Evolutionary conservation across 1,140 invertebrate genomes (phyloP).

Genomic region (Chionoecetes opilio): DNA sequence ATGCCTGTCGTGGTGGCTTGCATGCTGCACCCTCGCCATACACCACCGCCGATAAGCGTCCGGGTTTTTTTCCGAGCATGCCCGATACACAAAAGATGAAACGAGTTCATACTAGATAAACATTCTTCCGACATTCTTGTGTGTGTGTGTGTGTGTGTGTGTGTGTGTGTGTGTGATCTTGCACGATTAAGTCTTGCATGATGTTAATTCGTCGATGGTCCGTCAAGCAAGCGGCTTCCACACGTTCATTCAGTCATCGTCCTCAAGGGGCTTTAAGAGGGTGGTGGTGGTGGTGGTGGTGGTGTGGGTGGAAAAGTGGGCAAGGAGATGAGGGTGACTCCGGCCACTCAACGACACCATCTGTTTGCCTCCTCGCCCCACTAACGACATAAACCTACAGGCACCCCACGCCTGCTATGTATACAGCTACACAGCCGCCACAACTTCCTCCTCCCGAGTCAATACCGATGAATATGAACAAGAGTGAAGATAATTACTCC

Average conservation of each 20-base stretch:
- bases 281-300: background rate
- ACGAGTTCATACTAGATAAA: background rate
- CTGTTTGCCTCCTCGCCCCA: background rate
- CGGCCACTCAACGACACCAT: background rate
- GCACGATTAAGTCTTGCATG: background rate
- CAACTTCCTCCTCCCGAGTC: background rate
- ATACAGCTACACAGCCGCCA: background rate
- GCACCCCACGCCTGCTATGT: background rate
- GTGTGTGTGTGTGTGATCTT: constrained; percentile 27
- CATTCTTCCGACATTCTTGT: constrained; percentile 13
- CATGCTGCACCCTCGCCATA: background rate
- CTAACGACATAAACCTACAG: background rate
- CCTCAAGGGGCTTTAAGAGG: constrained; percentile 22
- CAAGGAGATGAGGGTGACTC: background rate
- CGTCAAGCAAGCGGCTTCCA: background rate
- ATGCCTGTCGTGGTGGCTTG: background rate
- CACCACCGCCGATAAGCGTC: background rate
- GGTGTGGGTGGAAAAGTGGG: background rate
- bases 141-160: constrained; percentile 59
- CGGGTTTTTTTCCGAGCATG: background rate
- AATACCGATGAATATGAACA: background rate
- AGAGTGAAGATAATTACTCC: too few species aligned
- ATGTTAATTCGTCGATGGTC: background rate
- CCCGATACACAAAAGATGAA: background rate
- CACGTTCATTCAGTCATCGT: background rate